Conservation (phyloP, 2,888 invertebrate species). For the Anthrax anthrax region DNA sequence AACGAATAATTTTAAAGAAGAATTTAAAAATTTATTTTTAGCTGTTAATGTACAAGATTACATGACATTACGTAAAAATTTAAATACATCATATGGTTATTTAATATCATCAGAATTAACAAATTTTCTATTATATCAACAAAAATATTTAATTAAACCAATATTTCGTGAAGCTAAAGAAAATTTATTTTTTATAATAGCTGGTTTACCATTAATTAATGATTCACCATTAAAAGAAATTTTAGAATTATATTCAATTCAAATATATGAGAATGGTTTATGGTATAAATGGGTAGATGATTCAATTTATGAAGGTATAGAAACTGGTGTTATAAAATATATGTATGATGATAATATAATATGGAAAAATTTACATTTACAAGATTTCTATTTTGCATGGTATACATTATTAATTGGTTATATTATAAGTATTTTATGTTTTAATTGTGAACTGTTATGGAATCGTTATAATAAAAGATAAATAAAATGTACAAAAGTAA, state of each 20-base stretch:
- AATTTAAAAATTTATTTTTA: neutral
- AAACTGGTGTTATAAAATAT: neutral
- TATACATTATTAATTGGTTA: neutral
- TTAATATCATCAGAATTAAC: neutral
- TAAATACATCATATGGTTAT: neutral
- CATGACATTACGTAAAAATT: neutral
- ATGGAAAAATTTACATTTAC: neutral
- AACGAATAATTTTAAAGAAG: neutral
- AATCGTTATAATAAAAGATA: neutral
- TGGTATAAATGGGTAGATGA: neutral
- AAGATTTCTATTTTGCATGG: neutral
- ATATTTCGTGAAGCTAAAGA: neutral
- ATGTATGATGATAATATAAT: neutral
- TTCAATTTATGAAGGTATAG: neutral
- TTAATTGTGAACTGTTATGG: neutral
- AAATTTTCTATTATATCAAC: neutral
- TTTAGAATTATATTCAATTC: neutral
- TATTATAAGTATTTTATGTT: neutral
- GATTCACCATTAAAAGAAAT: neutral
- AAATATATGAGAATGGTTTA: neutral
- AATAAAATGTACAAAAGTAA: too few species aligned
- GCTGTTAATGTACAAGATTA: neutral
- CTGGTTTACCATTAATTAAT: neutral
- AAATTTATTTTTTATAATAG: neutral
- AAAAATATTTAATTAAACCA: neutral